Evolutionary conservation across 2,888 invertebrate species (phyloP).

Genomic region (Eledona agricola): DNA sequence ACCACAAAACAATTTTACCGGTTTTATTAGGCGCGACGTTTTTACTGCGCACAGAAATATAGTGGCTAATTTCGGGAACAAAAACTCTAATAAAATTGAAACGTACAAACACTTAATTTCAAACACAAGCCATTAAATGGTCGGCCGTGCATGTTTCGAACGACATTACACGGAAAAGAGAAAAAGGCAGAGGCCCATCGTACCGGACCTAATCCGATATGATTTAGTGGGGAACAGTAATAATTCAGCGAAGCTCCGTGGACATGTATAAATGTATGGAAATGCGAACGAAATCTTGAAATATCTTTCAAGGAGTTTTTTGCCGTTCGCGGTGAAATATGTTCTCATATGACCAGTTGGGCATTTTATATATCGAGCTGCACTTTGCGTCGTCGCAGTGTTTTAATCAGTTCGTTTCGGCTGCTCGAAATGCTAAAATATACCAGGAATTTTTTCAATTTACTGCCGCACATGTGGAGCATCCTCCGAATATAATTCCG

Average conservation of each 20-base stretch:
- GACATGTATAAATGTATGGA: constrained; percentile 54
- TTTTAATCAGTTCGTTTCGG: constrained; percentile 32
- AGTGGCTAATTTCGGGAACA: constrained; percentile 34
- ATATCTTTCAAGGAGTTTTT: constrained; percentile 48
- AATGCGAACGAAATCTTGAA: constrained; percentile 52
- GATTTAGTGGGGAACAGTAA: constrained; percentile 48
- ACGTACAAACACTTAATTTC: constrained; percentile 41
- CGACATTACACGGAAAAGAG: constrained; percentile 35
- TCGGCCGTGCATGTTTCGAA: constrained; percentile 33
- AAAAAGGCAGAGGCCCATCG: constrained; percentile 35
- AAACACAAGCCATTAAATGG: constrained; percentile 38
- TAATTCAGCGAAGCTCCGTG: constrained; percentile 45
- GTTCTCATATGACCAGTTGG: constrained; percentile 44
- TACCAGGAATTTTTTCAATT: constrained; percentile 2
- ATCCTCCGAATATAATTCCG: no score
- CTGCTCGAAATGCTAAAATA: constrained; percentile 32
- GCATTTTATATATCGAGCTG: constrained; percentile 40
- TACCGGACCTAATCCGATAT: constrained; percentile 47
- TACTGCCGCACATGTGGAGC: no score
- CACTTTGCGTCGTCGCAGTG: constrained; percentile 38
- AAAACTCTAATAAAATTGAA: constrained; percentile 42
- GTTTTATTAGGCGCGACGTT: constrained; percentile 33
- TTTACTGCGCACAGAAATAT: constrained; percentile 30
- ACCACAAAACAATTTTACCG: constrained; percentile 18
- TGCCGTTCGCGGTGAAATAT: constrained; percentile 45